Evolutionary conservation across 2,797 vertebrate species (phyloP), one percentile per base, ranked within the genome.

Genomic region (Aulostomus chinensis): DNA sequence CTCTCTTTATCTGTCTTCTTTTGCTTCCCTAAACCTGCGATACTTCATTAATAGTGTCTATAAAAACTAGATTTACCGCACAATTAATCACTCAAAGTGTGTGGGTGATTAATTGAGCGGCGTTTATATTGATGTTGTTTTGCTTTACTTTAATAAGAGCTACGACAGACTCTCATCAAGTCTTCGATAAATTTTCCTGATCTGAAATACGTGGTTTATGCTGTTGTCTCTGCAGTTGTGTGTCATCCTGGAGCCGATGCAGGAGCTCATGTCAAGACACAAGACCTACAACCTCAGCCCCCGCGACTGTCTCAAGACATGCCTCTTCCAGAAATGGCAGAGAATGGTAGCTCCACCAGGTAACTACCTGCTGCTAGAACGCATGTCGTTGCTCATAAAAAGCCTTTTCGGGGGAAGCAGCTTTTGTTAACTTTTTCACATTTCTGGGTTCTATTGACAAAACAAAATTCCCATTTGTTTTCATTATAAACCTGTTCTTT

Each of bases 231-330:
- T 50, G 49, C 90, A 98, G 96, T 91, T 99, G 93, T 99, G 97
- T 90, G 97, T 99, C 88, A 99, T 99, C 89, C 91, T 99, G 94
- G 97, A 99, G 90, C 97, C 97, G 86, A 99, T 99, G 97, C 97
- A 99, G 84, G 97, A 99, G 83, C 90, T 99, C 89, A 99, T 99
- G 97, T 99, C 97, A 41, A 93, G 97, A 89, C 97, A 99, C 86
- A 99, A 99, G 94, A 98, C 97, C 6, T 99, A 99, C 92, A 99
- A 94, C 92, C 94, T 99, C 91, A 98, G 97, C 85, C 97, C 97
- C 4, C 90, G 97, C 65, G 97, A 99, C 89, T 99, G 97, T 86
- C 94, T 99, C 78, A 99, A 99, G 91, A 99, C 97, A 70, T 99
- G 97, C 81, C 90, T 99, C 55, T 99, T 99, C 90, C 97, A 99